phyloP scores from a whole-genome alignment of 53 echinoderm and acorn worm genomes.

The Arbacia lixula region DNA sequence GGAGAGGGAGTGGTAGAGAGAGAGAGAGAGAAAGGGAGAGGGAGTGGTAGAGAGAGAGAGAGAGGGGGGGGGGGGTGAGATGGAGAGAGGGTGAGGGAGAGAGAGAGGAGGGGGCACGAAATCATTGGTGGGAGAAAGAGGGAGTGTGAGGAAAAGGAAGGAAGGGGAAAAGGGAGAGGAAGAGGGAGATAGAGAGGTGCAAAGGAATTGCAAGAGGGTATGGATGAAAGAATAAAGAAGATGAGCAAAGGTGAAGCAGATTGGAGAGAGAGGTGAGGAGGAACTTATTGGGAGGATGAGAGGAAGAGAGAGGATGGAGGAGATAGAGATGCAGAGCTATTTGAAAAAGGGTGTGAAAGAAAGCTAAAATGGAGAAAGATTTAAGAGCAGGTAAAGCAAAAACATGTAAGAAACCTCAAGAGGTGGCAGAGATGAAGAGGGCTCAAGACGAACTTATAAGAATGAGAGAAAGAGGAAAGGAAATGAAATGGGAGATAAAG shows the following conservation, averaged over 20 bases:
- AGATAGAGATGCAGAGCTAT: not conserved
- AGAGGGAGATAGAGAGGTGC: not conserved
- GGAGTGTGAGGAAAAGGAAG: not conserved
- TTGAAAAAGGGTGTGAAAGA: not conserved
- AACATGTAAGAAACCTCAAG: not conserved
- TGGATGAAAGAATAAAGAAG: not conserved
- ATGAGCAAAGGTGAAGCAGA: not conserved
- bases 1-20: not conserved
- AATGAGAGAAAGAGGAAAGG: not conserved
- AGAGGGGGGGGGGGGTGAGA: not conserved
- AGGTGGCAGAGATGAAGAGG: not conserved
- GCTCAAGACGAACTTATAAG: too few species aligned
- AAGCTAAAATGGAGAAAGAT: not conserved
- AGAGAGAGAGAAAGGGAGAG: not conserved
- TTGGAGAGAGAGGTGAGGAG: not conserved
- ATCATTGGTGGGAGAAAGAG: not conserved
- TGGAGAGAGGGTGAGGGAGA: not conserved
- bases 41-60: not conserved
- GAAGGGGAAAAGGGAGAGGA: not conserved
- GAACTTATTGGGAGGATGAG: not conserved
- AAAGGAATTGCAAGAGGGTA: not conserved
- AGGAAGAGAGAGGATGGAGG: too few species aligned
- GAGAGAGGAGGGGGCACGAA: not conserved
- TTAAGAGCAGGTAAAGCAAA: not conserved
- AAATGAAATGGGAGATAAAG: not conserved